phyloP scores from a whole-genome alignment of 53 echinoderm and acorn worm genomes.

The Astropecten irregularis region DNA sequence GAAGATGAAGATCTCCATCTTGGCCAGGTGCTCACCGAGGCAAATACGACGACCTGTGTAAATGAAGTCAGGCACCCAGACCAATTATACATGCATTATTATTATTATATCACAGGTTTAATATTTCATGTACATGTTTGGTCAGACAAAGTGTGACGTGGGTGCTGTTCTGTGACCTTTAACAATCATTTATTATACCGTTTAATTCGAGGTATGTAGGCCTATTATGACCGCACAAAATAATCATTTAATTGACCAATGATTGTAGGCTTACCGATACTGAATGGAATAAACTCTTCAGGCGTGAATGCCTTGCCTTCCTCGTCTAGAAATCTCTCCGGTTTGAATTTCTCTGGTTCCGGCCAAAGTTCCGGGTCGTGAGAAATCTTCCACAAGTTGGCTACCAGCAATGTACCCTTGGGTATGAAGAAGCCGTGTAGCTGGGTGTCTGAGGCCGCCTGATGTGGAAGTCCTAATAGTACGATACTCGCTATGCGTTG shows the following conservation, averaged over 20 bases:
- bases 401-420: slow-evolving; percentile 47
- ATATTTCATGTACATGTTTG: too few relatives aligned
- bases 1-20: too few relatives aligned
- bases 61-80: background rate
- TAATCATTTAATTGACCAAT: background rate
- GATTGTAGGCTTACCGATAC: slow-evolving; percentile 37
- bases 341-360: slow-evolving; percentile 49
- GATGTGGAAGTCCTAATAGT: background rate
- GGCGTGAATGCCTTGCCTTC: slow-evolving; percentile 41
- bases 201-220: too few relatives aligned
- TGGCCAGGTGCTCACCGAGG: too few relatives aligned
- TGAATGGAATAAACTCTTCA: slow-evolving; percentile 57
- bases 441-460: background rate
- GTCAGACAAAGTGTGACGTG: too few relatives aligned
- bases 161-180: too few relatives aligned
- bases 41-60: background rate
- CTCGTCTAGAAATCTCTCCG: slow-evolving; percentile 57
- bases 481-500: slow-evolving; percentile 3
- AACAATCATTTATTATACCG: too few relatives aligned
- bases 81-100: too few relatives aligned
- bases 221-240: too few relatives aligned
- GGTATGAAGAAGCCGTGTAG: slow-evolving; percentile 40
- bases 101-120: too few relatives aligned
- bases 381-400: slow-evolving; percentile 47
- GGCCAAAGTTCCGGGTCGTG: slow-evolving; percentile 53